Base-by-base conservation (phyloP, 92 coral and sea anemone genomes). In the Actinernus sp. region DNA sequence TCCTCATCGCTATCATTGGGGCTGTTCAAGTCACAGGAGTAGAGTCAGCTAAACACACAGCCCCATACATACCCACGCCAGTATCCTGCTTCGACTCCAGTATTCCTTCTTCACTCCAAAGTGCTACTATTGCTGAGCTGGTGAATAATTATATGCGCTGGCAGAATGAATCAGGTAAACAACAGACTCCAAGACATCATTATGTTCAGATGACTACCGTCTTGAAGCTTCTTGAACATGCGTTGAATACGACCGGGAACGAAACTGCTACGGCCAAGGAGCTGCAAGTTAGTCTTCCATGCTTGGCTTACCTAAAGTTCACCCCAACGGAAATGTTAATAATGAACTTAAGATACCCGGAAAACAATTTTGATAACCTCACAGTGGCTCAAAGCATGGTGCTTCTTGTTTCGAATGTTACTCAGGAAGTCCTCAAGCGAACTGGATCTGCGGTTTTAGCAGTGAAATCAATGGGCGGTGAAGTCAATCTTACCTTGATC, bases 251-350 rank as follows among this genome's bases (percentile, higher is more conserved):
- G 6, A 48, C 59, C 5, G 65, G 65, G 0, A 21, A 65, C 31
- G 16, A 0, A n/a, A 49, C 12, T 4, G 44, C 18, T 3, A 65
- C 72, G 12, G 28, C 39, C 9, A 11, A 30, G 16, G 33, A 6
- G 31, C 22, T 65, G 31, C 38, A 49, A 1, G 27, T 21, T 43
- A 1, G 4, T 7, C 21, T 25, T 22, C 6, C 29, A 28, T 65
- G 72, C 40, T n/a, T 49, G 4, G 32, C 10, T 14, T 24, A 31
- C 55, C 26, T 65, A 8, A 31, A 49, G 48, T 65, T 65, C 33
- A 65, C 72, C 32, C 17, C 50, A 34, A 48, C 28, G 7, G 58
- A 65, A 33, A 49, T 65, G 32, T 58, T 59, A 2, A 13, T 65
- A 24, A 51, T 45, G 26, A 48, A 48, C 37, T 48, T 32, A 19